Evolutionary conservation across 2,113 vertebrate species (phyloP).

Genomic region (Malurus melanocephalus): DNA sequence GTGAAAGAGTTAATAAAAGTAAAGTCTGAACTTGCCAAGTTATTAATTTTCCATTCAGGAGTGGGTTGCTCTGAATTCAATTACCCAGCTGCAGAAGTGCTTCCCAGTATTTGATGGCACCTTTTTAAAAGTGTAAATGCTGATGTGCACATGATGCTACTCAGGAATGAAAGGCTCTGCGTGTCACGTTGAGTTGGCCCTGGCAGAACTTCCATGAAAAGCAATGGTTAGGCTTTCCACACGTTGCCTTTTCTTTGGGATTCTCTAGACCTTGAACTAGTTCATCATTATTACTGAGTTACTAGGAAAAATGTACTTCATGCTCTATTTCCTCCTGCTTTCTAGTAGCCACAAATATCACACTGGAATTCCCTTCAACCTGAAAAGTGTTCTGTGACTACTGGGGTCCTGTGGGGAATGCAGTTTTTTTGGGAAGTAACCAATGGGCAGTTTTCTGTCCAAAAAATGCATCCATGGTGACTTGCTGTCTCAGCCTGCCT

Average conservation of each 20-base stretch:
- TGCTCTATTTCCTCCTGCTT: background rate
- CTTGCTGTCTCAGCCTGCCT: background rate
- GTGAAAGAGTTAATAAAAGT: background rate
- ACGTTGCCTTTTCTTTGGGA: background rate
- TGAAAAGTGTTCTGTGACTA: background rate
- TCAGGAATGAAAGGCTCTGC: background rate
- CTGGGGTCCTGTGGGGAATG: background rate
- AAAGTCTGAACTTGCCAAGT: background rate
- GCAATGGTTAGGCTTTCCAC: background rate
- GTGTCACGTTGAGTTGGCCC: accelerated
- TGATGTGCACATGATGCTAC: background rate
- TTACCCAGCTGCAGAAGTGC: background rate
- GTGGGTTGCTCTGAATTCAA: conserved; percentile 12
- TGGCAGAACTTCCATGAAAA: background rate
- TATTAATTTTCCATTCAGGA: conserved; percentile 25
- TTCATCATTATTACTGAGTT: background rate
- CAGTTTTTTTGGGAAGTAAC: background rate
- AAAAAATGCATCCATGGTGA: background rate
- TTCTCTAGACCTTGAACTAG: background rate
- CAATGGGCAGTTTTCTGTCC: accelerated
- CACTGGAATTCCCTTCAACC: background rate
- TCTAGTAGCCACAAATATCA: background rate
- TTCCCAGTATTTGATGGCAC: conserved; percentile 1
- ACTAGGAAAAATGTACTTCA: background rate
- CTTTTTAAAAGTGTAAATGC: background rate